A percentile compares a stretch with the other conserved stretches of the same genome.
Conservation (phyloP, 2,113 vertebrate genomes). For the Vimba vimba region DNA sequence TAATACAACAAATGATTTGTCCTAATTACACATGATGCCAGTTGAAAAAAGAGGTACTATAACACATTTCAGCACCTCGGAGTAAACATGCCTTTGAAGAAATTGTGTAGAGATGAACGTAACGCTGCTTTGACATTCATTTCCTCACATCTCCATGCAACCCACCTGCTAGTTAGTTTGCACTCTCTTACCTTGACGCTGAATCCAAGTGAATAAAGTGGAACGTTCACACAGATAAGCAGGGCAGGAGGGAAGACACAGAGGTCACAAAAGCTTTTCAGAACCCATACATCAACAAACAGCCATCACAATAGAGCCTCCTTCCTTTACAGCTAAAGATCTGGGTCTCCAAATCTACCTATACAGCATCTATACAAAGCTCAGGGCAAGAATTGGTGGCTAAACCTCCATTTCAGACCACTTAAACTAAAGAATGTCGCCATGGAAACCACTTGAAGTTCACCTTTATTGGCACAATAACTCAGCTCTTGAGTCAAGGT, state of each 20-base stretch:
- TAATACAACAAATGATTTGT: slow-evolving; percentile 36
- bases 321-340: neutral
- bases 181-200: neutral
- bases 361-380: neutral
- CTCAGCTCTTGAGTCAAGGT: slow-evolving; percentile 8
- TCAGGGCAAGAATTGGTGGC: neutral
- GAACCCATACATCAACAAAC: slow-evolving; percentile 24
- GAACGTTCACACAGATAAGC: neutral
- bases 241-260: neutral
- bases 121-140: neutral
- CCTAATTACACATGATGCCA: slow-evolving; percentile 40
- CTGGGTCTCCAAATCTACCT: neutral
- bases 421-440: neutral
- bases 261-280: slow-evolving; percentile 25
- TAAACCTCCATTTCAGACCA: neutral
- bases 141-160: slow-evolving; percentile 4
- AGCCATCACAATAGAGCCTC: neutral
- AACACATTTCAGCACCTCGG: neutral
- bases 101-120: neutral
- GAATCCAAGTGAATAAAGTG: neutral
- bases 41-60: slow-evolving; percentile 1
- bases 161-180: neutral
- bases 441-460: slow-evolving; percentile 25
- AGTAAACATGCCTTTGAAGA: neutral
- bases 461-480: neutral